phyloP scores from a whole-genome alignment of 2,888 invertebrate species.

The Podotricha telesiphe region DNA sequence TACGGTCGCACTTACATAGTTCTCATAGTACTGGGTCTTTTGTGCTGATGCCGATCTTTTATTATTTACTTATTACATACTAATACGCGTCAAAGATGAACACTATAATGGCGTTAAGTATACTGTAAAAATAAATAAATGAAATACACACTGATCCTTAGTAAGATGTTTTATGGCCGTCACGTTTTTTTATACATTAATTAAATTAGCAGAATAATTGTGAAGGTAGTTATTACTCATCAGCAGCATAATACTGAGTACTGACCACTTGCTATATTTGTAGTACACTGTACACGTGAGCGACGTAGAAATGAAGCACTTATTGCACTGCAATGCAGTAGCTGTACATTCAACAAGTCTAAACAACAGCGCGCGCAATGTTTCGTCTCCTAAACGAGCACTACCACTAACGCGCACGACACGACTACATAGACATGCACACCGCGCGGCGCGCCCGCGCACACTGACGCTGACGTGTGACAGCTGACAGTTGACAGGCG shows the following conservation, averaged over 20 bases:
- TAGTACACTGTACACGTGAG: background rate
- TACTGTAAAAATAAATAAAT: background rate
- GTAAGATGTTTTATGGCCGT: background rate
- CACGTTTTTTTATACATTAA: background rate
- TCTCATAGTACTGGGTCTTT: background rate
- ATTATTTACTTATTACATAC: background rate
- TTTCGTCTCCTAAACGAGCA: background rate
- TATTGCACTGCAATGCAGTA: background rate
- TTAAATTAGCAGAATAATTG: background rate
- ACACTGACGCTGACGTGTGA: background rate
- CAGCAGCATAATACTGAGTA: background rate
- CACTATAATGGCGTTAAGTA: background rate
- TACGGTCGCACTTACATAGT: background rate
- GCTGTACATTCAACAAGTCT: background rate
- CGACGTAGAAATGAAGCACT: background rate
- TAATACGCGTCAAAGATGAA: background rate
- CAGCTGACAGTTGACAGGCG: background rate
- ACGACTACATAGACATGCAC: background rate
- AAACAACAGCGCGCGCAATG: background rate
- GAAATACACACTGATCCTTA: background rate
- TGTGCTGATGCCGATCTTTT: background rate
- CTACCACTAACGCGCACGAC: background rate
- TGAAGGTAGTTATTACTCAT: background rate
- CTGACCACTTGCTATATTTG: background rate
- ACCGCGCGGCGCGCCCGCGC: constrained; percentile 5